These are phyloP conservation scores for Clarias pachynema DNA, from an alignment of 2,797 vertebrate genomes.

Conservation along the genomic window DNA sequence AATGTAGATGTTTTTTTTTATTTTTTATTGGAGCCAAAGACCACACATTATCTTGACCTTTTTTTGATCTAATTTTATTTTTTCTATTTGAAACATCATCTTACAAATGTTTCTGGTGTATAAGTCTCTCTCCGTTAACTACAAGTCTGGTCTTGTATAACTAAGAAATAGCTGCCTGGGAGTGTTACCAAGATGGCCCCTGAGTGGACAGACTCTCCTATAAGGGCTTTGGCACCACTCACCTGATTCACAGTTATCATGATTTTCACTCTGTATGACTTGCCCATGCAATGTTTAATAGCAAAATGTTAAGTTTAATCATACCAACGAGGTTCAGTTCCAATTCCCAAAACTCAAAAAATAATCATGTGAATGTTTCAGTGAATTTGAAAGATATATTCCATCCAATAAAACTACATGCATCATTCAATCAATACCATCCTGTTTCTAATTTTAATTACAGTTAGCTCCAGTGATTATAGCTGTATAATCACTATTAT, in stretches of 20 bases:
- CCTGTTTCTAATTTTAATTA: neutral
- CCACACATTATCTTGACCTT: neutral
- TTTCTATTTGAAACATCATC: neutral
- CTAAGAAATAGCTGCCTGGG: conserved; percentile 1
- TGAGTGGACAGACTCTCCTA: conserved; percentile 26
- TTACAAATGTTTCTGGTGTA: neutral
- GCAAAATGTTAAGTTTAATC: neutral
- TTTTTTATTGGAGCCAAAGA: too few species aligned
- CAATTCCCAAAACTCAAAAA: neutral
- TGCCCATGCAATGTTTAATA: neutral
- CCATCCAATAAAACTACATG: neutral
- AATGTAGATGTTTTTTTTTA: neutral
- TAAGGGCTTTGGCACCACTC: conserved; percentile 16
- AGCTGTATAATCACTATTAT: neutral
- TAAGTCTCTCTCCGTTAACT: neutral
- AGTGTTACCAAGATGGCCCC: neutral
- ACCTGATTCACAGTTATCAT: neutral
- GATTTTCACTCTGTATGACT: neutral
- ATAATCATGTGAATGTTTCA: neutral
- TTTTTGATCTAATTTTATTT: too few species aligned
- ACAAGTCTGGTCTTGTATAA: conserved; percentile 3
- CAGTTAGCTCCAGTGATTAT: neutral
- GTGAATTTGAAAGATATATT: neutral
- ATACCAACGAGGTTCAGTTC: neutral
- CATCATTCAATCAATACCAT: neutral